A percentile compares a stretch with the other conserved stretches of the same genome.
These are phyloP conservation scores for Acanthisitta chloris DNA, from an alignment of 2,113 vertebrate species.

Conservation along the genomic window DNA sequence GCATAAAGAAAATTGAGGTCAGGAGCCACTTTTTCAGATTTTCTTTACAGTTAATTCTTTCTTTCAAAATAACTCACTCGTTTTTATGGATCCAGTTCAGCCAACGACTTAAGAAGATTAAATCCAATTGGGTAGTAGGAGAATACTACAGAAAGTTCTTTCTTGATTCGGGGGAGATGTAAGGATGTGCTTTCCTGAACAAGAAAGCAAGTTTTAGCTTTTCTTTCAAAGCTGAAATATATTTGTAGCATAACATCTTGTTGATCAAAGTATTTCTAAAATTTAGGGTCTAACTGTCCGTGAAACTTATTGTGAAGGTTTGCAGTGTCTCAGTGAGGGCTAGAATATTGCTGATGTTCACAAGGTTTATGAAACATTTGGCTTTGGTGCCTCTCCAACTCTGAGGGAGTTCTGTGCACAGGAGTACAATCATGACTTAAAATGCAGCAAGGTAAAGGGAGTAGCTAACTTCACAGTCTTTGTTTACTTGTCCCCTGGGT, in stretches of 20 bases:
- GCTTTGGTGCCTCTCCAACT: neutral
- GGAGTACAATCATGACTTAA: neutral
- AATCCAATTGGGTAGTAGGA: neutral
- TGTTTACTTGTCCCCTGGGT: neutral
- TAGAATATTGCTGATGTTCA: neutral
- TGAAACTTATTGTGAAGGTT: neutral
- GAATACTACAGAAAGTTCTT: neutral
- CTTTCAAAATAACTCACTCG: neutral
- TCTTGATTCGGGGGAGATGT: neutral
- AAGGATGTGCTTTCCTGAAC: neutral
- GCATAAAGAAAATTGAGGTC: constrained; percentile 23
- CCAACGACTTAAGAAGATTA: neutral
- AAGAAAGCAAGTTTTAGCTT: neutral
- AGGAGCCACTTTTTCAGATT: neutral
- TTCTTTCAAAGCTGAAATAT: neutral
- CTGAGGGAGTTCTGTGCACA: neutral
- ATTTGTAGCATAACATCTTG: neutral
- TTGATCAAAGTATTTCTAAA: neutral
- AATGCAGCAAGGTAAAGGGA: neutral
- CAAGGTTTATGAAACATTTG: neutral
- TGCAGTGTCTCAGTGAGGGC: neutral
- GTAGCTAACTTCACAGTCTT: neutral
- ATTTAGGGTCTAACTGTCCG: neutral
- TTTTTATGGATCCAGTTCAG: constrained; percentile 33
- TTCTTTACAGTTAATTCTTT: constrained; percentile 5